Conservation (phyloP, 2,113 vertebrate species). For the Rattus rattus region DNA sequence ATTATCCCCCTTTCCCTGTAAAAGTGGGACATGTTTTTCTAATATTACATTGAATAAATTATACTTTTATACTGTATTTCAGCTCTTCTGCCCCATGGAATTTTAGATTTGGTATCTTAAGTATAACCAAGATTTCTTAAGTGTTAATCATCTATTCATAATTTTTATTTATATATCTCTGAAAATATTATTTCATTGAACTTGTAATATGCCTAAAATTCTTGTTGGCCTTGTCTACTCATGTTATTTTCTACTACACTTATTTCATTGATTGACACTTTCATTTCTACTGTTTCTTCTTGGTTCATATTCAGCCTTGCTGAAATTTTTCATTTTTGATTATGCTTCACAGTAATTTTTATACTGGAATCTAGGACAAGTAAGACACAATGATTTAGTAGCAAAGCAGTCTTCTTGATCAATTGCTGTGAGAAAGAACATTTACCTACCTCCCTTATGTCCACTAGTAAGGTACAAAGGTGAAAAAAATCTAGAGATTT, state of each 20-base stretch:
- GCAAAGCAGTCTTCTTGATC: background rate
- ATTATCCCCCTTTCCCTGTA: too few species aligned
- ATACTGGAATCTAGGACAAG: background rate
- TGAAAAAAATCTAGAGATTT: background rate
- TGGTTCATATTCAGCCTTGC: background rate
- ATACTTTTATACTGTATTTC: too few species aligned
- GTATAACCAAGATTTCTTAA: background rate
- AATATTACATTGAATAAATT: too few species aligned
- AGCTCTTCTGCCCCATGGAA: background rate
- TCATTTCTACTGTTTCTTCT: background rate
- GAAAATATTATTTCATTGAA: background rate
- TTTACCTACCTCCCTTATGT: background rate
- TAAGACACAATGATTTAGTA: background rate
- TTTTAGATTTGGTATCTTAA: background rate
- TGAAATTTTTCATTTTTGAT: background rate
- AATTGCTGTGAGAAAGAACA: background rate
- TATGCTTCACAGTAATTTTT: background rate
- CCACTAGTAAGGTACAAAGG: background rate
- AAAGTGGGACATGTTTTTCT: too few species aligned
- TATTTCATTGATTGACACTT: background rate
- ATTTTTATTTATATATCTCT: background rate
- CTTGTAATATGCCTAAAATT: background rate
- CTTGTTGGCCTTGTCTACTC: background rate
- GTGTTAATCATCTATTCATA: background rate
- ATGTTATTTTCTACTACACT: background rate